These are phyloP conservation scores for Carettochelys insculpta DNA, from an alignment of 2,113 vertebrate genomes.

Conservation along the genomic window DNA sequence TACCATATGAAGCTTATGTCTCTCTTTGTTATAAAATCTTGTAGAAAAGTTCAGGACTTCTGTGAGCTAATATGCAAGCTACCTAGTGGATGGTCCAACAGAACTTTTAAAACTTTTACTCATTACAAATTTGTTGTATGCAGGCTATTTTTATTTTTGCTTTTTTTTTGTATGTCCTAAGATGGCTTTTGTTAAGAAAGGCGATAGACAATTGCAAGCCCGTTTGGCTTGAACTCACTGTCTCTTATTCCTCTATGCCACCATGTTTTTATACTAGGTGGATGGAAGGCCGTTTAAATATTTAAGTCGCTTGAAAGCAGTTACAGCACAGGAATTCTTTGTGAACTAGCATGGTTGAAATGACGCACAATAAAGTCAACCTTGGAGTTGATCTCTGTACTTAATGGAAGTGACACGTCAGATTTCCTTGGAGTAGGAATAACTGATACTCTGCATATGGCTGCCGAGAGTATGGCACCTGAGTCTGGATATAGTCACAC, in stretches of 20 bases:
- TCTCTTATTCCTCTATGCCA: neutral
- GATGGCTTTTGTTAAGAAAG: neutral
- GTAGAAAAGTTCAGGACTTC: neutral
- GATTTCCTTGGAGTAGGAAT: neutral
- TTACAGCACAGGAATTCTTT: neutral
- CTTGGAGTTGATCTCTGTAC: neutral
- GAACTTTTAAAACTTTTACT: neutral
- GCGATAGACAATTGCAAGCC: neutral
- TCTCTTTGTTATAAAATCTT: neutral
- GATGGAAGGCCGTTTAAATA: neutral
- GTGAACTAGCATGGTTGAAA: neutral
- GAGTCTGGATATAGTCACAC: neutral
- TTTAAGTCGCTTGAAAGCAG: neutral
- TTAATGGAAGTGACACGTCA: neutral
- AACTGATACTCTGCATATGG: accelerated
- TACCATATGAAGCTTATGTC: neutral
- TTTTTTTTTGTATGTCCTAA: neutral
- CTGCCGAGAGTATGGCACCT: neutral
- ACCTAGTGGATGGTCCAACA: neutral
- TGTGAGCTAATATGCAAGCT: neutral
- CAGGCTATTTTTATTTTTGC: neutral
- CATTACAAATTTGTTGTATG: neutral
- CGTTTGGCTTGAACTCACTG: neutral
- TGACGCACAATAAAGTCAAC: neutral
- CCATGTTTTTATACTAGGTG: neutral